Conservation (phyloP, 2,113 vertebrate species). For the Castor canadensis region DNA sequence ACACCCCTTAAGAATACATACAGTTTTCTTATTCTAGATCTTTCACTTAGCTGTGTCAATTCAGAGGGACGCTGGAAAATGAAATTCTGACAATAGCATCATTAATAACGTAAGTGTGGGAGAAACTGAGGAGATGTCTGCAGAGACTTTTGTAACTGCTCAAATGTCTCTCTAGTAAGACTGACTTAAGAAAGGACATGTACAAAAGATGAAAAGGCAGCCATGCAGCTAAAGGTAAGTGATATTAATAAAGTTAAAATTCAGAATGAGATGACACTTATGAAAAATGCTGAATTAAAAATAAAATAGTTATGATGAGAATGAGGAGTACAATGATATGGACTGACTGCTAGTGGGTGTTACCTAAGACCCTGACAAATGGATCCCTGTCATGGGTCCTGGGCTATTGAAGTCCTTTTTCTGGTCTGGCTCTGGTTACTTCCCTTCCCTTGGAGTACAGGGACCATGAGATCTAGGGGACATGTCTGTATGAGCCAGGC, state of each 20-base stretch:
- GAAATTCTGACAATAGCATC: background rate
- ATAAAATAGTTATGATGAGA: background rate
- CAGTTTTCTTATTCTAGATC: constrained; percentile 5
- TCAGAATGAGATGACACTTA: constrained; percentile 23
- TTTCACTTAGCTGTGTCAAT: constrained; percentile 25
- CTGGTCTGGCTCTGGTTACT: background rate
- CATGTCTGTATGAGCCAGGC: background rate
- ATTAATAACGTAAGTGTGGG: background rate
- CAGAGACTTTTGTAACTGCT: background rate
- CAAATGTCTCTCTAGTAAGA: background rate
- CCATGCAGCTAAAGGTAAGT: background rate
- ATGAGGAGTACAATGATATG: background rate
- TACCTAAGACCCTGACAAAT: background rate
- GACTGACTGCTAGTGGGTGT: background rate
- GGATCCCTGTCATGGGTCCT: background rate
- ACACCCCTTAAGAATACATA: background rate
- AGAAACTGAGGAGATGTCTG: background rate
- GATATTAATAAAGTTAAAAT: background rate
- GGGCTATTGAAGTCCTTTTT: background rate
- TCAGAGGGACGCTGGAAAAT: constrained; percentile 30
- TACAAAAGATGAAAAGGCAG: constrained; percentile 28
- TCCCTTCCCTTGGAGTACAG: background rate
- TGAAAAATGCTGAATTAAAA: constrained; percentile 14
- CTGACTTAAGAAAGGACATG: constrained; percentile 11
- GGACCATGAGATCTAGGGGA: background rate